These are phyloP conservation scores for Cisticola juncidis DNA, from an alignment of 2,113 vertebrate genomes.

Conservation along the genomic window DNA sequence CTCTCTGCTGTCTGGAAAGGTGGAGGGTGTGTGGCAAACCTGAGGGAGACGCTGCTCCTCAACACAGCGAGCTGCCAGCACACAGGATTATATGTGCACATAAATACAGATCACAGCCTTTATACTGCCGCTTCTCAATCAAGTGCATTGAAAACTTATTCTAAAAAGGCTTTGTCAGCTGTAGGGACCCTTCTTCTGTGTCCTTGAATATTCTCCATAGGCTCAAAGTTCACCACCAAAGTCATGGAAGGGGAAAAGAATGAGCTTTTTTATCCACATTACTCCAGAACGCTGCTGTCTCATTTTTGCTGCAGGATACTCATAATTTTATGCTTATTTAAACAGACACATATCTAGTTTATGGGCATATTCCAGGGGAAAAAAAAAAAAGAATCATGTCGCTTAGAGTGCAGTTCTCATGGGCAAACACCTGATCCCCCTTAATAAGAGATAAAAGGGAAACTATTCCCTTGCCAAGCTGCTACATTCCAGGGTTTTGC, in stretches of 20 bases:
- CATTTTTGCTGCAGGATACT: slow-evolving; percentile 74
- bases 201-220: slow-evolving; percentile 40
- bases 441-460: slow-evolving; percentile 74
- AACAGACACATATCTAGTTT: slow-evolving; percentile 78
- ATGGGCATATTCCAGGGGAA: slow-evolving; percentile 69
- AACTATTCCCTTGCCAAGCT: slow-evolving; percentile 15
- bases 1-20: background rate
- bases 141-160: background rate
- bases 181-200: background rate
- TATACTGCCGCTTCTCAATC: background rate
- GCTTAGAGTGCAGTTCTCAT: slow-evolving; percentile 71
- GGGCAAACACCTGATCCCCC: slow-evolving; percentile 85
- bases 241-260: slow-evolving; percentile 29
- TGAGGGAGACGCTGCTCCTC: background rate
- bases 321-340: slow-evolving; percentile 81
- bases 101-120: background rate
- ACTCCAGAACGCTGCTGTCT: slow-evolving; percentile 66
- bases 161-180: background rate
- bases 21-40: background rate
- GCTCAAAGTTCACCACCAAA: slow-evolving; percentile 41
- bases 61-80: background rate
- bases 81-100: background rate
- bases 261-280: background rate
- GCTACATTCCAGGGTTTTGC: background rate
- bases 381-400: slow-evolving; percentile 23